Conservation (phyloP, 2,113 vertebrate genomes). For the Malurus elegans region DNA sequence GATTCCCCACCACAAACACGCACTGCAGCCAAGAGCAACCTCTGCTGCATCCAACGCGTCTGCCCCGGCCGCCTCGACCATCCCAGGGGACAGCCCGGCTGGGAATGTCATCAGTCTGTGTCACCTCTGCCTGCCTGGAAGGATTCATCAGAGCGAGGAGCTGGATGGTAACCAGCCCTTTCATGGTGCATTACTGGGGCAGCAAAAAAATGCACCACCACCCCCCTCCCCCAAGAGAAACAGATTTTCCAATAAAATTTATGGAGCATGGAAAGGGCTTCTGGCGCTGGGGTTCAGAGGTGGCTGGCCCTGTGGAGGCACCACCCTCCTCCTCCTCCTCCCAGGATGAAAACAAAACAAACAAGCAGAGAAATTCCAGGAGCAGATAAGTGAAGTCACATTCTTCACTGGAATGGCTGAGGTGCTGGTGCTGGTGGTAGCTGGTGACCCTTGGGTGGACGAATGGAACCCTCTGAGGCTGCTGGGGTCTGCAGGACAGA, state of each 20-base stretch:
- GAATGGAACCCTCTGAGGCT: not conserved
- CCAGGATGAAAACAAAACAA: not conserved
- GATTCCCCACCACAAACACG: not conserved
- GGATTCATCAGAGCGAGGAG: slow-evolving; percentile 47
- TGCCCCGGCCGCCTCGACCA: not conserved
- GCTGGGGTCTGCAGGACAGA: not conserved
- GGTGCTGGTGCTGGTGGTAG: not conserved
- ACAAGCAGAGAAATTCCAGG: not conserved
- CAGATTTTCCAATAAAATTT: slow-evolving; percentile 74
- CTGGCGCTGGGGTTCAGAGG: slow-evolving; percentile 19
- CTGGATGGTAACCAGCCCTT: slow-evolving; percentile 56
- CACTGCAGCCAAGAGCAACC: slow-evolving; percentile 26
- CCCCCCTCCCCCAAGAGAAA: not conserved
- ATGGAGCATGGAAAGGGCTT: slow-evolving; percentile 76
- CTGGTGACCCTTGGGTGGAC: not conserved
- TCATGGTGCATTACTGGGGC: not conserved
- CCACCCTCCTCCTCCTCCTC: not conserved
- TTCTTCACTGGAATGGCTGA: not conserved
- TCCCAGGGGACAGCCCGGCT: slow-evolving; percentile 29
- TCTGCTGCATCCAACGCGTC: not conserved
- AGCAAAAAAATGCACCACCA: not conserved
- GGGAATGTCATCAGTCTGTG: slow-evolving; percentile 79
- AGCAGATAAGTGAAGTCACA: not conserved
- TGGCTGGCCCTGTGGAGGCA: not conserved
- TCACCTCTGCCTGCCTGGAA: slow-evolving; percentile 51